Evolutionary conservation across 2,888 invertebrate genomes (phyloP), one percentile per base, ranked within the genome.

Genomic region (Sympetrum striolatum): DNA sequence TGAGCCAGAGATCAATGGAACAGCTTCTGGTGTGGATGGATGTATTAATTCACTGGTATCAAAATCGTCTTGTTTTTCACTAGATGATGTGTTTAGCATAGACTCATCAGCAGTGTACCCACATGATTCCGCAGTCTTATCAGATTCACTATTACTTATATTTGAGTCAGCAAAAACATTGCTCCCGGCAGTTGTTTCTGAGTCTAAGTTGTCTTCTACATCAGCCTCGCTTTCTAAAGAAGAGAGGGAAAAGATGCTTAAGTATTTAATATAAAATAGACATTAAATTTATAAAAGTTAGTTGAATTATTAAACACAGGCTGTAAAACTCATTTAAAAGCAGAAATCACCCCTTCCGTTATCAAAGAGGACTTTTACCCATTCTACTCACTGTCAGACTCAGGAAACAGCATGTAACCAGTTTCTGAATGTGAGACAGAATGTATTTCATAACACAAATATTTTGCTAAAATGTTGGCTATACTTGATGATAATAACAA

Each of bases 161-260:
- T 22, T 22, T 37, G 6, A 15, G 22, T 58, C 60, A 10, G 53
- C 60, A 22, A 22, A 18, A 0, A 2, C 14, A 18, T 1, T 53
- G 15, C 15, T 35, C 22, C 1, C 0, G 1, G 8, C 25, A 22
- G 44, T 10, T 31, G 15, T 64, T 10, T 86, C 86, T 0, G 39
- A 35, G 0, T 86, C 86, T 0, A 60, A 22, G 22, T 86, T 86
- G 18, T 86, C 86, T n/a, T 86, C 86, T 2, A 86, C n/a, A 86
- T 86, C 86, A 37, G 86, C 86, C n/a, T 86, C 86, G n/a, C 86
- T 86, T 2, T 86, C 86, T 86, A n/a, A 6, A 37, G 22, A 14
- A 86, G 18, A 22, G 10, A 44, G 44, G 10, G 2, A 53, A 53
- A 53, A 53, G 2, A 18, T 53, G 53, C 3, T 3, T 1, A 53